Base-by-base conservation (phyloP, 1,140 invertebrate genomes). In the Anastatus disparis region DNA sequence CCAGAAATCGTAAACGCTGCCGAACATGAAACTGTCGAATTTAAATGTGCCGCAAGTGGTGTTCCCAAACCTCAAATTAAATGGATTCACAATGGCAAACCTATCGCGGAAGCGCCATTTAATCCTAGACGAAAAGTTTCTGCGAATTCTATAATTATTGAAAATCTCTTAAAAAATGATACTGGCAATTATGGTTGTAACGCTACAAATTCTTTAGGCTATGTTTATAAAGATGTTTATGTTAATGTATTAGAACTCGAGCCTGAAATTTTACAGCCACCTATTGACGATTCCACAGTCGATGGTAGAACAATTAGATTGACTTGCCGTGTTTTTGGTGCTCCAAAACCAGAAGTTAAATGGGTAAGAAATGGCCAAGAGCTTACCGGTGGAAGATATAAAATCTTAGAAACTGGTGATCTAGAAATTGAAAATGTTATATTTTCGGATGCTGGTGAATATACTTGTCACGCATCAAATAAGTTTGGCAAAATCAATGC, bases 111-210 rank as follows among this genome's bases (percentile, higher is more conserved):
- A 81, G 91, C 93, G 1, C 88, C 90, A 13, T 85, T 87, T 0
- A 97, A 96, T 88, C 87, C 89, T 0, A 89, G 95, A 55, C 87
- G 91, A 38, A 87, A 87, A 73, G 90, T 94, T 12, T 87, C 87
- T 0, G 79, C 88, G 0, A 93, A 96, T 80, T 91, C 89, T 38
- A 94, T 99, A 46, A 89, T 91, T 2, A 95, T 99, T 71, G 89
- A 91, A 13, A 92, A 93, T 75, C 85, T 99, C 20, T 87, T 89
- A 17, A 97, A 96, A 82, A 89, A 89, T 44, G 98, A 99, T 84
- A 98, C 97, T 7, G 97, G 96, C 68, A 98, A 99, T 84, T 97
- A 98, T 80, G 97, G 98, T 53, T 99, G 98, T 85, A 99, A 99
- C 87, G 97, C 97, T 1, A 98, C 97, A 69, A 99, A 99, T 84